Base-by-base conservation (phyloP, 2,888 invertebrate species). In the Eupeodes latifasciatus region DNA sequence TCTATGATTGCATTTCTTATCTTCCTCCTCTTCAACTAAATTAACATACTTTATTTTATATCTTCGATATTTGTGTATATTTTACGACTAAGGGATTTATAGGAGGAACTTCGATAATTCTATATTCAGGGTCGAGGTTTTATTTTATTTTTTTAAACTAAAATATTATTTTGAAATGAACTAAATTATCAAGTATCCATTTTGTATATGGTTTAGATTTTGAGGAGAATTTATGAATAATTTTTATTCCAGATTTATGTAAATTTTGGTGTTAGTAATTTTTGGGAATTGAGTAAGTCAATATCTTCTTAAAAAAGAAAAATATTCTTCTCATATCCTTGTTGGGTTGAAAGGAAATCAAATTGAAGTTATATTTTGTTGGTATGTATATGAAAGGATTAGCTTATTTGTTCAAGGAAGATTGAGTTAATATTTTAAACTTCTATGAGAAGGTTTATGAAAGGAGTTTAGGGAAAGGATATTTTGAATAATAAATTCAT, bases 1-100 rank as follows among this genome's bases (percentile, higher is more conserved):
- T 71, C 64, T 84, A 75, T 85, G 88, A 88, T 88, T 88, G 88
- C 88, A 88, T 88, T 88, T 85, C 88, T 85, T 77, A 61, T 40
- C 72, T 75, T 27, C 27, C 27, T 27, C 27, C 27, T 27, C 27
- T 81, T 77, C 62, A 74, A 19, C 59, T 72, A 55, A 40, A 55
- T 69, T 40, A 36, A 36, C 44, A 27, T 27, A 57, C n/a, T 72
- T 72, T 47, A 34, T 47, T 27, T 9, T 27, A 34, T 51, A 34
- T 57, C 10, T 59, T 72, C 14, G 14, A 44, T 40, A 61, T 16
- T 7, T 40, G 5, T 40, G 0, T 40, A 27, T 27, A 59, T 49
- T 75, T 59, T 34, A 62, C 36, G 36, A 51, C 75, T 51, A 51
- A 75, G 44, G 57, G 71, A 27, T 67, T 72, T 44, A n/a, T 27